Evolutionary conservation across 2,797 vertebrate genomes (phyloP), one percentile per base, ranked within the genome.

Genomic region (Sorex maritimensis): DNA sequence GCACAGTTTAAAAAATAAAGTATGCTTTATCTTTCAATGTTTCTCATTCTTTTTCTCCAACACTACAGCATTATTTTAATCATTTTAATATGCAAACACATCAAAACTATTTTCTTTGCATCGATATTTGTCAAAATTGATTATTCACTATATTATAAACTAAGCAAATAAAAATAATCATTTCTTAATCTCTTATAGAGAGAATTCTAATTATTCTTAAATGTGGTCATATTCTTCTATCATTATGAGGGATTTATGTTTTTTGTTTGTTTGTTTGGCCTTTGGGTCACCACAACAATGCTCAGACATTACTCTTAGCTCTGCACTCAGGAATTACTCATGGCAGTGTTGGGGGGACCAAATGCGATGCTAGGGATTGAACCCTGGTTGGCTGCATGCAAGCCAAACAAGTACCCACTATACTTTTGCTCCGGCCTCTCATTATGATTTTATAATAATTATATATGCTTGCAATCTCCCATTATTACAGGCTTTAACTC

Each of bases 161-260:
- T 79, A 44, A 85, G 24, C 65, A 94, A 83, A 86, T 44, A 34
- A 55, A 55, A 55, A 55, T 55, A 19, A 61, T 4, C 58, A 61
- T 88, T 78, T 75, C 90, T 71, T 69, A 34, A 15, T 86, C 7
- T 38, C 6, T 23, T 82, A 72, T 75, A 71, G 28, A 55, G 78
- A 90, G 9, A 82, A 86, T 26, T 6, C 10, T 77, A 68, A 21
- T 93, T 69, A 85, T 80, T 92, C 82, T 71, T 28, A 90, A 86
- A 92, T 49, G 65, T 24, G 55, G 19, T 5, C 44, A 38, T 73
- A 23, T 68, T 86, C 19, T 4, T 80, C 6, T 55, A 74, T 15
- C 58, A 77, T 80, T 2, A 0, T 69, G 88, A 90, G 58, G 41
- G 41, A 44, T 44, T 44, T 44, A 5, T 44, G 41, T 44, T 44